Evolutionary conservation across 2,888 invertebrate species (phyloP), one percentile per base, ranked within the genome.

Genomic region (Galerucella nymphaeae): DNA sequence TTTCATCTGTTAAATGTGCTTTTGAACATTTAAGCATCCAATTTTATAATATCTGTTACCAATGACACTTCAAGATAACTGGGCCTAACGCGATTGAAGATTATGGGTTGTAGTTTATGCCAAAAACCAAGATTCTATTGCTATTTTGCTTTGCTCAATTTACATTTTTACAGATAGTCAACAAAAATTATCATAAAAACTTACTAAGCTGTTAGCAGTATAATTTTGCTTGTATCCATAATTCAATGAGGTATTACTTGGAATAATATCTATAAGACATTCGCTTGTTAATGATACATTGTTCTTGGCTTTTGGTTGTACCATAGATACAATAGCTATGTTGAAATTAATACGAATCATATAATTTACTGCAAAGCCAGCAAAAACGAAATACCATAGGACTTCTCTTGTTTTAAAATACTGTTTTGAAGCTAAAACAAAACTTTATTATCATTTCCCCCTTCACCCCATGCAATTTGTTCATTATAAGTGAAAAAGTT

Each of bases 311-410:
- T 80, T 81, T 64, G 75, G 78, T 77, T 75, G 83, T 10, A 90
- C 89, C 92, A 92, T 92, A 61, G 91, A 90, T 63, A 92, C 92
- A 78, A 92, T 91, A 23, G 91, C 90, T 67, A 92, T 90, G 81
- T 92, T 92, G 70, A 92, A 84, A 84, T 92, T 92, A 69, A 91
- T 90, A 38, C 92, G 87, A 18, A 91, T 86, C 90, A 92, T 91
- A 81, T 92, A 92, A 84, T 92, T 92, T 65, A 91, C 89, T 6
- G 90, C 91, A 79, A 92, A 92, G 14, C 92, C 92, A 70, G 87
- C 86, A 82, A 92, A 92, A 2, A 89, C 89, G 79, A 92, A 83
- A 78, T 89, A 87, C 92, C 92, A 92, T 14, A 92, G 84, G 14
- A 91, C 89, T 23, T 82, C 79, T 69, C 86, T 79, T 11, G 83